Evolutionary conservation across 2,113 vertebrate genomes (phyloP), one percentile per base, ranked within the genome.

Genomic region (Labeo rohita): DNA sequence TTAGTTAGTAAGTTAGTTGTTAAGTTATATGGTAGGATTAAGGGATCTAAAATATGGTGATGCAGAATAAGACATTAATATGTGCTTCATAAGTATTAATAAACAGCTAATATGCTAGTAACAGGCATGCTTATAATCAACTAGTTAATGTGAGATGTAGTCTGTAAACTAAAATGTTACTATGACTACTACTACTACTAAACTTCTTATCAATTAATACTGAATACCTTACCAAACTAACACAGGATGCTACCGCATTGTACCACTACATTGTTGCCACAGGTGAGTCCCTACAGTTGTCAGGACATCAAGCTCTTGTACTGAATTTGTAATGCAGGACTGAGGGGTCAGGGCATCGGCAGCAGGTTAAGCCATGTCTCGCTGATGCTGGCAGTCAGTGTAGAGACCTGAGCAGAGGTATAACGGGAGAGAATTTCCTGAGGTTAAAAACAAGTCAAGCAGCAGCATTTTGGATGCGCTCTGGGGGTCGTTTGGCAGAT

Each of bases 391-490:
- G 80, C 28, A 80, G 65, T 2, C 80, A 36, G 23, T 34, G n/a
- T 34, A 34, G 28, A 83, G 80, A 83, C 65, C 45, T n/a, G 43
- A 70, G 80, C 63, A 52, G 23, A 83, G 28, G 9, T 50, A 15
- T 36, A 83, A 83, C 2, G 16, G 43, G 12, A 34, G 28, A 54
- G 28, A 66, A 81, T 66, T 81, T 81, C 61, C 61, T 18, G 43
- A 83, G 65, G 65, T 83, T 66, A 65, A 65, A 80, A 83, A 83
- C 65, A 83, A 83, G 80, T 52, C 49, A 70, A 52, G 63, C 47
- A 83, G 63, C 65, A 52, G 47, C 23, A 83, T 83, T 83, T 52
- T 8, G 65, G 47, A 83, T 70, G 63, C 12, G 16, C 80, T 82
- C 45, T 47, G 59, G 61, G 61, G 45, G 61, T 34, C 8, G 47